Conservation (phyloP, 2,113 vertebrate species). For the Thunnus maccoyii region DNA sequence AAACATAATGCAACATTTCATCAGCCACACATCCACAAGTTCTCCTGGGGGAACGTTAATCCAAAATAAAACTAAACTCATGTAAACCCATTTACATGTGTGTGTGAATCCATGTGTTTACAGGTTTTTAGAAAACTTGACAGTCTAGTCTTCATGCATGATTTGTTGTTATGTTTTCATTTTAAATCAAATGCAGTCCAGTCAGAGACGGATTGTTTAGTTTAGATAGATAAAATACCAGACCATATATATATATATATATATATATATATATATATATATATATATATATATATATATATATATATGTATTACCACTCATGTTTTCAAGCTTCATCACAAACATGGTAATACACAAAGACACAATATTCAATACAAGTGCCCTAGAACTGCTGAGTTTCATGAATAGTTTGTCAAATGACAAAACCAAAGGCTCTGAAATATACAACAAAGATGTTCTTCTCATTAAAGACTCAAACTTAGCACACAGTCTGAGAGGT, state of each 20-base stretch:
- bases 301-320: not conserved
- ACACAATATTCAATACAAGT: not conserved
- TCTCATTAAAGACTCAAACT: not conserved
- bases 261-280: too few relatives aligned
- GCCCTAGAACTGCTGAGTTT: constrained; percentile 1
- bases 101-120: not conserved
- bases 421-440: not conserved
- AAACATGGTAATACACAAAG: not conserved
- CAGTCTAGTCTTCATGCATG: constrained; percentile 5
- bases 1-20: constrained; percentile 4
- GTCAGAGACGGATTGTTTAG: not conserved
- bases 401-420: not conserved
- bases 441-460: not conserved
- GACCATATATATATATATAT: not conserved
- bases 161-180: constrained; percentile 15
- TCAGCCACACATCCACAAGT: not conserved
- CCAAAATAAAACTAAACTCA: constrained; percentile 1
- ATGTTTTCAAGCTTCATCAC: not conserved
- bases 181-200: constrained; percentile 14
- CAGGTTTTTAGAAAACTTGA: constrained; percentile 5
- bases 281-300: too few relatives aligned
- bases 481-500: not conserved
- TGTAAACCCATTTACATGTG: not conserved
- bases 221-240: not conserved
- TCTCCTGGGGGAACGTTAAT: not conserved